Conservation (phyloP, 2,888 invertebrate genomes). For the Orthosia cruda region DNA sequence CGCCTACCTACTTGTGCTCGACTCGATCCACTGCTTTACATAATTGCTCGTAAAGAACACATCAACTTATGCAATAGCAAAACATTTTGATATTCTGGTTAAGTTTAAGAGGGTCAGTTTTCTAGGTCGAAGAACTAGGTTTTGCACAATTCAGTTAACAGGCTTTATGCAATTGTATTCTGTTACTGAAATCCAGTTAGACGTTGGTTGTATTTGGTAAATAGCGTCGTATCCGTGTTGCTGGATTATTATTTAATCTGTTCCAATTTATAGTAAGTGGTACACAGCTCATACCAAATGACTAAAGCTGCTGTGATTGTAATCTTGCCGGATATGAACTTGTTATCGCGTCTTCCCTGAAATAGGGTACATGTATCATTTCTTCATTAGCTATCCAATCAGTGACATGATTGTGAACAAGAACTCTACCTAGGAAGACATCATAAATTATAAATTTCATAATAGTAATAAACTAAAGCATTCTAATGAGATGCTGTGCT, state of each 20-base stretch:
- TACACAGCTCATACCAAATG: neutral
- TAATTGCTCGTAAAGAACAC: slow-evolving; percentile 89
- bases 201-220: slow-evolving; percentile 18
- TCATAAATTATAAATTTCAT: slow-evolving; percentile 9
- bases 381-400: neutral
- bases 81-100: slow-evolving; percentile 85
- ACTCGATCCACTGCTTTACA: slow-evolving; percentile 87
- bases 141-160: slow-evolving; percentile 48
- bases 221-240: neutral
- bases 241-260: neutral
- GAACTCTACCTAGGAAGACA: neutral
- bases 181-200: slow-evolving; percentile 19
- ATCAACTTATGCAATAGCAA: slow-evolving; percentile 86
- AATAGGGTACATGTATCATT: neutral
- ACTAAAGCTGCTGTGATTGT: too few relatives aligned
- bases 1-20: slow-evolving; percentile 83
- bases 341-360: neutral
- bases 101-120: slow-evolving; percentile 83
- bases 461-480: slow-evolving; percentile 36
- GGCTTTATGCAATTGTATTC: slow-evolving; percentile 16
- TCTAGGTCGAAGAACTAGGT: slow-evolving; percentile 63
- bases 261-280: neutral
- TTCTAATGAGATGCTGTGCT: slow-evolving; percentile 70
- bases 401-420: neutral
- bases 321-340: too few relatives aligned